Evolutionary conservation across 2,888 invertebrate species (phyloP).

Genomic region (Scaeva pyrastri): DNA sequence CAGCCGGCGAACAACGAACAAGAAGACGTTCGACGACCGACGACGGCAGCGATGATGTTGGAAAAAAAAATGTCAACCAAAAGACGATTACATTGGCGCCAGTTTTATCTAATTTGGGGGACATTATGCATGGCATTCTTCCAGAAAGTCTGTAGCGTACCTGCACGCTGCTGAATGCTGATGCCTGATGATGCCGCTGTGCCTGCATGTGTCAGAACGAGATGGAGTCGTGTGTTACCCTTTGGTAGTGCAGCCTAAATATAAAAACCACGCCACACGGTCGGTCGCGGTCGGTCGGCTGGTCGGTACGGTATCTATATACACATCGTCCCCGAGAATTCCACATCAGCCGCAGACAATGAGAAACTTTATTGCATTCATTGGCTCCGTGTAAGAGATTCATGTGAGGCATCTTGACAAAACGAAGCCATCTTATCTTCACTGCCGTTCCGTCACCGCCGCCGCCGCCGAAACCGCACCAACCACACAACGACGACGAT

Average conservation of each 20-base stretch:
- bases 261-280: conserved; percentile 9
- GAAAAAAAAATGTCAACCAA: conserved; percentile 77
- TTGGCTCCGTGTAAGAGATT: conserved; percentile 68
- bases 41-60: conserved; percentile 4
- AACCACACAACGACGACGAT: background rate
- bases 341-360: conserved; percentile 59
- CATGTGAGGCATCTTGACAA: conserved; percentile 64
- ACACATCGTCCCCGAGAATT: conserved; percentile 18
- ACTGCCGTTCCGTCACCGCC: background rate
- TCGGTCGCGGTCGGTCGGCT: background rate
- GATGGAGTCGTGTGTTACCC: conserved; percentile 47
- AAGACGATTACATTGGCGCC: conserved; percentile 83
- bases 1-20: too few relatives aligned
- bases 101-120: conserved; percentile 84
- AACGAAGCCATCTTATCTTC: conserved; percentile 69
- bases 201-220: conserved; percentile 49
- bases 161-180: conserved; percentile 42
- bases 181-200: too few relatives aligned
- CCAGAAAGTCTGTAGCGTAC: conserved; percentile 58
- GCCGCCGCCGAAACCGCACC: too few relatives aligned
- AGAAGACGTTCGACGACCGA: too few relatives aligned
- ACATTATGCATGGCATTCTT: conserved; percentile 84
- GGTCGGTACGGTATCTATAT: background rate
- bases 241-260: conserved; percentile 48
- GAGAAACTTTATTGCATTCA: conserved; percentile 74